Evolutionary conservation across 2,888 invertebrate genomes (phyloP).

Genomic region (Drosophila hamatofila): DNA sequence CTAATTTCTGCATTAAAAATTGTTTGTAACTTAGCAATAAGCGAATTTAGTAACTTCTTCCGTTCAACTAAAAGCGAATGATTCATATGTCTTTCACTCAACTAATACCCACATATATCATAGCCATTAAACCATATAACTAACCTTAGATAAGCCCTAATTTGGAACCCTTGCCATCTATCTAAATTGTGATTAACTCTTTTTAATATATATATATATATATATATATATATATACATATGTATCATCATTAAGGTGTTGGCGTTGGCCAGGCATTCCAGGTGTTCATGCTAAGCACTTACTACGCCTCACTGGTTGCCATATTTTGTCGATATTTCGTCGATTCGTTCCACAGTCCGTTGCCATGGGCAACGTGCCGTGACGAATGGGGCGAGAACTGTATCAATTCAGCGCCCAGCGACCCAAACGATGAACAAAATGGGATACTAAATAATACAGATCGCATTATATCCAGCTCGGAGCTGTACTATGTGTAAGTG

Average conservation of each 20-base stretch:
- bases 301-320: slow-evolving; percentile 87
- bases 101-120: slow-evolving; percentile 4
- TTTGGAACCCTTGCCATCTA: slow-evolving; percentile 13
- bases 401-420: slow-evolving; percentile 73
- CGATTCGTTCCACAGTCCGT: slow-evolving; percentile 87
- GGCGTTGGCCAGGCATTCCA: slow-evolving; percentile 87
- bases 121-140: not conserved
- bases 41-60: not conserved
- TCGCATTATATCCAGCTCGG: slow-evolving; percentile 85
- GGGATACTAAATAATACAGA: slow-evolving; percentile 33
- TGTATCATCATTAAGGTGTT: slow-evolving; percentile 85
- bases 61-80: not conserved
- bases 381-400: slow-evolving; percentile 86
- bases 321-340: slow-evolving; percentile 88
- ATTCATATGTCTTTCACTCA: not conserved
- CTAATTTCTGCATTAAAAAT: not conserved
- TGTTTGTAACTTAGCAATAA: not conserved
- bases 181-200: slow-evolving; percentile 36
- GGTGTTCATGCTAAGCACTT: slow-evolving; percentile 87
- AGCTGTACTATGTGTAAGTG: slow-evolving; percentile 87
- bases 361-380: slow-evolving; percentile 88
- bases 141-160: not conserved
- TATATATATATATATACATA: not conserved
- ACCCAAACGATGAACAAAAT: slow-evolving; percentile 22
- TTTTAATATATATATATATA: not conserved